Base-by-base conservation (phyloP, 2,797 vertebrate genomes). In the Amphiprion clarkii region DNA sequence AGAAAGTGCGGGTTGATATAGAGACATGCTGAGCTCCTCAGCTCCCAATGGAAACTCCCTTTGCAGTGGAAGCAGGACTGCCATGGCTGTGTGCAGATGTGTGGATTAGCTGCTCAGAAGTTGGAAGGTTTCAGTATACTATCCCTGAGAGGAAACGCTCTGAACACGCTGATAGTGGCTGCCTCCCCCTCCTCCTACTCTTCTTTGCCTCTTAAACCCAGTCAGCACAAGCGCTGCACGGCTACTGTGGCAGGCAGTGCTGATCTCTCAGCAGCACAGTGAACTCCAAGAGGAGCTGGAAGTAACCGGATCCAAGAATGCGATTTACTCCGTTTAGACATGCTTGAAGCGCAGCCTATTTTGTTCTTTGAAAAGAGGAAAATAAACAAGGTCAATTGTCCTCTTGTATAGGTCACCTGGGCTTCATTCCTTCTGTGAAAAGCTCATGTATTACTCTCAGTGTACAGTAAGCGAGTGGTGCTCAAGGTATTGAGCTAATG, bases 401-500 rank as follows among this genome's bases (percentile, higher is more conserved):
- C 51, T 71, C 60, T 56, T 57, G 31, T 63, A 31, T 31, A 9
- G 57, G 73, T 63, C 73, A 57, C 66, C 21, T 39, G 44, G 58
- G 52, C 74, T 27, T 56, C 29, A 33, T 59, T 82, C 11, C 60
- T 39, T 39, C 51, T 29, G 54, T 68, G 68, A 78, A 63, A 46
- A 77, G 46, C 74, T 78, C n/a, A 48, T 76, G 78, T 83, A 86
- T 84, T 76, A 70, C 67, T 52, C 67, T 71, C 58, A 68, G 53
- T 13, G 13, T 73, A 65, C 69, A 74, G 67, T 81, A 64, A 87
- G 67, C 72, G 76, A 85, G 71, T 63, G 76, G 74, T 83, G 79
- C 74, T 87, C 76, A 88, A 85, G 83, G 83, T 89, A 81, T 71
- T 33, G 61, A 60, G 69, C 68, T 90, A 92, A 92, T 93, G 83